Percentiles rank a stretch among this genome's conserved stretches.
Evolutionary conservation across 2,888 invertebrate species (phyloP).

Genomic region (Sarcophaga carnaria): DNA sequence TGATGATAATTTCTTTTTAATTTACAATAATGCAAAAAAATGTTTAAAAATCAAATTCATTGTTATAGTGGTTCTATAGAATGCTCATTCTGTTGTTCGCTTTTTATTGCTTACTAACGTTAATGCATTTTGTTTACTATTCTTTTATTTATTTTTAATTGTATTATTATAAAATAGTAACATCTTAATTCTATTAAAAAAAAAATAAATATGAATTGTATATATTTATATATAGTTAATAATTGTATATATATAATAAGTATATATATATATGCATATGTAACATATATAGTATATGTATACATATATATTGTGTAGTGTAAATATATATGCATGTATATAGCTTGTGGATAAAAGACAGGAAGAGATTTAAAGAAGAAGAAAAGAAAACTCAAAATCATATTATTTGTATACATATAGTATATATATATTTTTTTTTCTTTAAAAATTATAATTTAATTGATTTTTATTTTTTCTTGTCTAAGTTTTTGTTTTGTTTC

Average conservation of each 20-base stretch:
- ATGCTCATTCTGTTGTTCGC: neutral
- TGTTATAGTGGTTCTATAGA: neutral
- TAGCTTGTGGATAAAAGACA: neutral
- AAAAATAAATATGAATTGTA: conserved; percentile 59
- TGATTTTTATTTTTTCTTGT: neutral
- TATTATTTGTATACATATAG: conserved; percentile 4
- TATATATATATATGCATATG: conserved; percentile 45
- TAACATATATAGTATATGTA: conserved; percentile 32
- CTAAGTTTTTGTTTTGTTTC: neutral
- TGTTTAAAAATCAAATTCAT: conserved; percentile 21
- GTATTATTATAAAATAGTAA: conserved; percentile 65
- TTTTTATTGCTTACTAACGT: conserved; percentile 47
- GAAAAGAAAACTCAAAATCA: neutral
- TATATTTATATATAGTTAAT: conserved; percentile 38
- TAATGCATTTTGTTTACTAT: conserved; percentile 44
- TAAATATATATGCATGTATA: neutral
- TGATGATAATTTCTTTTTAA: too few species aligned
- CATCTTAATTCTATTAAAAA: conserved; percentile 61
- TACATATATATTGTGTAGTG: neutral
- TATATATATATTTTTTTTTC: neutral
- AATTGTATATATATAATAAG: conserved; percentile 45
- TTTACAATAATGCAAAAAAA: neutral
- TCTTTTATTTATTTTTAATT: conserved; percentile 15
- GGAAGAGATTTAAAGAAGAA: neutral
- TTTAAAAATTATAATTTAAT: conserved; percentile 4